Base-by-base conservation (phyloP, 2,113 vertebrate species). In the Polyodon spathula region DNA sequence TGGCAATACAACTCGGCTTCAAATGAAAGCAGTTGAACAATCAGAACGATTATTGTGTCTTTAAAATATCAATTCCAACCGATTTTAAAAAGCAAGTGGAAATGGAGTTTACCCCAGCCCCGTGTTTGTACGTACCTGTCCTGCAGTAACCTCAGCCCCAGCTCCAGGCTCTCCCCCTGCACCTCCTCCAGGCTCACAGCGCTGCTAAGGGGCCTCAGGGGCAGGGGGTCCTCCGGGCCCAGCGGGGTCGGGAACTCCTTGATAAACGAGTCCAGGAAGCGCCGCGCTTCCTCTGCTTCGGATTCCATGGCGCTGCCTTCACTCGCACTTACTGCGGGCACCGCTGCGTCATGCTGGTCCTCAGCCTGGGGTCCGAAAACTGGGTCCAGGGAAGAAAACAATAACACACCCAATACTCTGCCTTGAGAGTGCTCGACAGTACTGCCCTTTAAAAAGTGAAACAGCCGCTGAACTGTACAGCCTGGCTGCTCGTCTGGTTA, bases 81-180 rank as follows among this genome's bases (percentile, higher is more conserved):
- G n/a, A n/a, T n/a, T n/a, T n/a, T n/a, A n/a, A n/a, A n/a, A n/a
- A n/a, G n/a, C n/a, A n/a, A n/a, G n/a, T n/a, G n/a, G n/a, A n/a
- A n/a, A n/a, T n/a, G n/a, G n/a, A n/a, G n/a, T 40, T 17, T 44
- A 4, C 53, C 46, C 40, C 4, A 52, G 60, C 15, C 37, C 37
- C 0, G 8, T n/a, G 8, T 16, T 15, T 8, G 40, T 41, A n/a
- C 69, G 58, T 80, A 94, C 92, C 90, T 90, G 69, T 68, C 70
- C 42, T 63, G 59, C 66, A 94, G 77, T 60, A 97, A 80, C 58
- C 78, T 61, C 44, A 87, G 58, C 0, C 79, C 88, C 64, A 87
- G 62, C 8, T 93, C 92, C 1, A 76, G 68, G 69, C 90, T 82
- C 67, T 92, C 91, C 0, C 88, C 93, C 2, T 73, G 81, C 15